A percentile compares a stretch with the other conserved stretches of the same genome.
Evolutionary conservation across 2,797 vertebrate species (phyloP).

Genomic region (Acanthis flammea): DNA sequence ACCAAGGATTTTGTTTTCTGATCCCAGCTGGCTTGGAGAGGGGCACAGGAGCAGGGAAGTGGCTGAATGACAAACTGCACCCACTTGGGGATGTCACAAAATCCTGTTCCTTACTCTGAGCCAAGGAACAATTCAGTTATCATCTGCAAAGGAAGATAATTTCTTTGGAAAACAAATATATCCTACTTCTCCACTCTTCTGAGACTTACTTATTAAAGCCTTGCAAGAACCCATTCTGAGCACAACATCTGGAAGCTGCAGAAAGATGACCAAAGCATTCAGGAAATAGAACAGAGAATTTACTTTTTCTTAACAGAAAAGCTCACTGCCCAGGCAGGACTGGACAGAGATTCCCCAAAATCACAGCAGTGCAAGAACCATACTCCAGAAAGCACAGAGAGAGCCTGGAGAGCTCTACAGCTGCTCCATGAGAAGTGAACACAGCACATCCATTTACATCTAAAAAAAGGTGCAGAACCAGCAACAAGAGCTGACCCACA

Average conservation of each 20-base stretch:
- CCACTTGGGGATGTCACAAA: neutral
- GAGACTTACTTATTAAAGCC: neutral
- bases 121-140: neutral
- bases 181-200: neutral
- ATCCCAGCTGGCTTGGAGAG: neutral
- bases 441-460: accelerated
- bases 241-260: neutral
- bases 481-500: neutral
- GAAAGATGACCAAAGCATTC: neutral
- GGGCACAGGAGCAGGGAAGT: neutral
- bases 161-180: neutral
- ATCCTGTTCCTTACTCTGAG: neutral
- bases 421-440: neutral
- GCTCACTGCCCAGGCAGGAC: neutral
- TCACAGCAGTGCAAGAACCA: neutral
- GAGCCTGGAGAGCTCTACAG: neutral
- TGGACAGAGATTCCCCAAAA: neutral
- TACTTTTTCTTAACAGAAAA: neutral
- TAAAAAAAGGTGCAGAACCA: neutral
- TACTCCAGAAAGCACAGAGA: neutral
- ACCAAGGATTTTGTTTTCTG: neutral
- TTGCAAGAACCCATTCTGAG: neutral
- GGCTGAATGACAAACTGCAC: neutral
- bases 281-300: neutral
- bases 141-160: neutral